Conservation (phyloP, 2,113 vertebrate species). For the Periophthalmus modestus region DNA sequence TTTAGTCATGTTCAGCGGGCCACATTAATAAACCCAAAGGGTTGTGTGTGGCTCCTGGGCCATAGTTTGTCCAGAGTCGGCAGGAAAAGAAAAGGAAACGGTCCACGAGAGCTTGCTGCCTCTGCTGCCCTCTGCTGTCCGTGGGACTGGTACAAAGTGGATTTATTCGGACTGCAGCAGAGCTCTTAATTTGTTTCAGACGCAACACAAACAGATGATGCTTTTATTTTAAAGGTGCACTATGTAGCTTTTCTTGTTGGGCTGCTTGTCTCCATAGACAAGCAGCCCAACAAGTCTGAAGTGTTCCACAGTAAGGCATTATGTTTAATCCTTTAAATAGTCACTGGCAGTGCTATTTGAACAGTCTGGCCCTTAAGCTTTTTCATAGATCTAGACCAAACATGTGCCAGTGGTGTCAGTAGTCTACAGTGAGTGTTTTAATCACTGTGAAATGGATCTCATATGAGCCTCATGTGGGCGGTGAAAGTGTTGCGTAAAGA, state of each 20-base stretch:
- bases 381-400: background rate
- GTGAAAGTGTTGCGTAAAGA: background rate
- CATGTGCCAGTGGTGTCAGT: background rate
- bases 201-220: background rate
- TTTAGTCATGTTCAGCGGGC: no score
- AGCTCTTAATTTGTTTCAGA: background rate
- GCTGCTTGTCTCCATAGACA: background rate
- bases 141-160: no score
- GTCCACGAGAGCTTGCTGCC: background rate
- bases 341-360: background rate
- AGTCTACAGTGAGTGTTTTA: background rate
- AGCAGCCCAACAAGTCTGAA: no score
- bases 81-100: background rate
- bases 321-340: background rate
- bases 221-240: background rate
- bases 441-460: background rate
- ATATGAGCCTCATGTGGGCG: background rate
- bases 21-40: no score
- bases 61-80: no score
- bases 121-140: background rate
- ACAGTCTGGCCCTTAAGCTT: background rate
- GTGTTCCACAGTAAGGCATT: background rate
- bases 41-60: no score
- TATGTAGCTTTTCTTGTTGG: background rate
- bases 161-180: no score